Evolutionary conservation across 2,113 vertebrate genomes (phyloP).

Genomic region (Lycaon pictus): DNA sequence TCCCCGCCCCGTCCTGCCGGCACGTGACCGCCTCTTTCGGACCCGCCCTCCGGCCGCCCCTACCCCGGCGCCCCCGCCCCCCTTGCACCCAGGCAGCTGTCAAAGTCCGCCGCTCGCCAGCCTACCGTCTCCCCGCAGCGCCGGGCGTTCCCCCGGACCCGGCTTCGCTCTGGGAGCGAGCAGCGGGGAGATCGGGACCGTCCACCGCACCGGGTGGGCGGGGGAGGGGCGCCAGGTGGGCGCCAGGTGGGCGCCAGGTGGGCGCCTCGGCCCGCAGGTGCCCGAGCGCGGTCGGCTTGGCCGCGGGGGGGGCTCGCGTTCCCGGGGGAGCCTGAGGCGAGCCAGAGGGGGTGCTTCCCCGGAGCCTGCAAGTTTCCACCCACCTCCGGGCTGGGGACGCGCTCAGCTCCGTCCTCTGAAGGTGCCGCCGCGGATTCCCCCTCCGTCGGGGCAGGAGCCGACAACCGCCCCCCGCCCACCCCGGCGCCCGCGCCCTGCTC

Average conservation of each 20-base stretch:
- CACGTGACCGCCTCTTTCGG: conserved; percentile 3
- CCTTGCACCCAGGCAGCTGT: neutral
- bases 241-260: too few relatives aligned
- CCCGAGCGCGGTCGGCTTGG: too few relatives aligned
- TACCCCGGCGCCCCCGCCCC: neutral
- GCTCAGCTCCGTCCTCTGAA: neutral
- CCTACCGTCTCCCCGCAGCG: neutral
- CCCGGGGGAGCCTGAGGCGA: neutral
- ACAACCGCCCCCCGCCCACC: neutral
- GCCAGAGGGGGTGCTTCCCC: neutral
- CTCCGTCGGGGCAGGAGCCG: neutral
- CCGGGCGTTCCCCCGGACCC: neutral
- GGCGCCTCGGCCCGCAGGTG: too few relatives aligned
- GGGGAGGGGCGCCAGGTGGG: neutral
- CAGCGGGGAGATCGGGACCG: neutral
- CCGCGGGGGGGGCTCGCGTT: neutral
- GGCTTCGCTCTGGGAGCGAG: neutral
- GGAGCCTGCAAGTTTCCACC: conserved; percentile 60
- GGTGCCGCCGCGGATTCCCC: neutral
- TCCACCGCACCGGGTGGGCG: neutral
- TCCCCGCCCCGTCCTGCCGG: neutral
- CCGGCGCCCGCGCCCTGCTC: neutral
- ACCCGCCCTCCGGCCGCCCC: neutral
- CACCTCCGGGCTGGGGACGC: neutral
- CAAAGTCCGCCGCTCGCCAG: conserved; percentile 20